Evolutionary conservation across 2,888 invertebrate genomes (phyloP).

Genomic region (Eutolmus rufibarbis): DNA sequence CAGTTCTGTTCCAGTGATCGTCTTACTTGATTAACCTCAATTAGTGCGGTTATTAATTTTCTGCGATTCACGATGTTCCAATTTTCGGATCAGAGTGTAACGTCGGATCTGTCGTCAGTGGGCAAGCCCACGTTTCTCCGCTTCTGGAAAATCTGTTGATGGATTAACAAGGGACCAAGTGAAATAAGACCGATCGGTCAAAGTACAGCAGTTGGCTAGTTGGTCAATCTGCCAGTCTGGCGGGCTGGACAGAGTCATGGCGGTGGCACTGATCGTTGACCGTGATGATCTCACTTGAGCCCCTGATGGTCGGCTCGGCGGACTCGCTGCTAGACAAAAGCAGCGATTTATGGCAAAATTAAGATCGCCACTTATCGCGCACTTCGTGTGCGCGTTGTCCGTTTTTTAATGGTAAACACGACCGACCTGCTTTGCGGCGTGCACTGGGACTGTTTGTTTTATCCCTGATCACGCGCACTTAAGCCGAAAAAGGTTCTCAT

Average conservation of each 20-base stretch:
- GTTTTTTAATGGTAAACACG: background rate
- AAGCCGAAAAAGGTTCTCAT: background rate
- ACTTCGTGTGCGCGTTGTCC: background rate
- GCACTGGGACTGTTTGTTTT: background rate
- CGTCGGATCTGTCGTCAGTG: background rate
- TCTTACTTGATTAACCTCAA: slow-evolving; percentile 21
- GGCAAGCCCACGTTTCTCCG: background rate
- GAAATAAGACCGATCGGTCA: background rate
- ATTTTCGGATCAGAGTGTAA: background rate
- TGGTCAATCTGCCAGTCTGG: background rate
- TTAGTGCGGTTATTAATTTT: slow-evolving; percentile 20
- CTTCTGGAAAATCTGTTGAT: background rate
- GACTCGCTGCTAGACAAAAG: background rate
- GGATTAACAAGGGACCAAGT: background rate
- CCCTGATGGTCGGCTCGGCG: background rate
- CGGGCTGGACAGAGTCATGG: background rate
- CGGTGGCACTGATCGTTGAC: background rate
- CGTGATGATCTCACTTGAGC: background rate
- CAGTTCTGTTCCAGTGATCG: background rate
- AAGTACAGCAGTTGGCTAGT: background rate
- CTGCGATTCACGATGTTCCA: slow-evolving; percentile 6
- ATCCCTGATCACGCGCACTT: background rate
- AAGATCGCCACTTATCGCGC: background rate
- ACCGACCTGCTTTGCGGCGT: background rate
- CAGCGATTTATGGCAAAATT: background rate